Evolutionary conservation across 2,888 invertebrate species (phyloP), one percentile per base, ranked within the genome.

Genomic region (Ormyrus thymus): DNA sequence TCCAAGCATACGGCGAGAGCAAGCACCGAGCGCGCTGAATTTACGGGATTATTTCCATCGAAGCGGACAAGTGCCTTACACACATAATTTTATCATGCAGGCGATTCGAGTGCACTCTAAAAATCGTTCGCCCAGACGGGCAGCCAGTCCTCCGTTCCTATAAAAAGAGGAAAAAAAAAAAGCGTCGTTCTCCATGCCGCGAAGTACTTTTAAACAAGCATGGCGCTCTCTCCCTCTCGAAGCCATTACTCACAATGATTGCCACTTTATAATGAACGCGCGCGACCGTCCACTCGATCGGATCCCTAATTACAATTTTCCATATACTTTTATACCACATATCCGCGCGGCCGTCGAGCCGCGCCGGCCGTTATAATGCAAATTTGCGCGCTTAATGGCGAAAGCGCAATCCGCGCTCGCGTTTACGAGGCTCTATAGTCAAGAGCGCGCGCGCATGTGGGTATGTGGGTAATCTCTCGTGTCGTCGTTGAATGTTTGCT

Each of bases 381-480:
- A 78, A 78, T 73, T 68, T 46, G 58, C 13, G 29, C 5, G 43
- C 65, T n/a, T 65, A 78, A 71, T 59, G 13, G 77, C 45, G 51
- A 61, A 72, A 77, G 71, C 71, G 64, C 76, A 76, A 76, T 76
- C 70, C 51, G 29, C 29, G 29, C 29, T 29, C 29, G 65, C 71
- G 66, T 71, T 72, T 72, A 72, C 66, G 76, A 76, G 69, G 46
- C 50, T 59, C n/a, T 59, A 50, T 59, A 50, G 45, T n/a, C 29
- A 46, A n/a, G 15, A 11, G 29, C 7, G 59, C 71, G 53, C 29
- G 43, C 45, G 58, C 53, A 66, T 64, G 76, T 62, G 69, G 76
- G 68, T 68, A 69, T 76, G 70, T 58, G 76, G 71, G 71, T 77
- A 77, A 77, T 77, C 71, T 65, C 58, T 71, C 76, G 62, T 70